phyloP scores from a whole-genome alignment of 2,113 vertebrate species.

The Pomatostomus ruficeps region DNA sequence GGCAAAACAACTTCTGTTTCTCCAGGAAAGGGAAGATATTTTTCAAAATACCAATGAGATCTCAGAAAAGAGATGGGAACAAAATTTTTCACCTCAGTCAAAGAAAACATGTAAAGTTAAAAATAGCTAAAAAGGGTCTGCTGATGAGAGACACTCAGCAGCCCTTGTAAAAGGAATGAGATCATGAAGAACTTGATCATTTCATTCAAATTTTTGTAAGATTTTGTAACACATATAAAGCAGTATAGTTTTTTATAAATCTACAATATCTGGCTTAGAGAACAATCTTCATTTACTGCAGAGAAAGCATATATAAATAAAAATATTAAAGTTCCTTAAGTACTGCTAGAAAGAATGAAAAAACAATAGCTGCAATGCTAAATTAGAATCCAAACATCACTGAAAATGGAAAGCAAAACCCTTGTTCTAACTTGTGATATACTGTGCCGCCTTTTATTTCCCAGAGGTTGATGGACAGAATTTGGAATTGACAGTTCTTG shows the following conservation, averaged over 20 bases:
- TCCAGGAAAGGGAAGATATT: neutral
- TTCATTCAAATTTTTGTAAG: neutral
- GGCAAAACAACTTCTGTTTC: neutral
- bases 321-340: neutral
- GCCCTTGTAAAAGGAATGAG: neutral
- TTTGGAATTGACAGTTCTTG: neutral
- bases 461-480: neutral
- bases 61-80: neutral
- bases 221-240: neutral
- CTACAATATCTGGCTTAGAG: neutral
- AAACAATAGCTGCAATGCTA: neutral
- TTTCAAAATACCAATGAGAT: neutral
- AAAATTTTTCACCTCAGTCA: neutral
- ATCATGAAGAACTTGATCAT: neutral
- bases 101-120: neutral
- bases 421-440: neutral
- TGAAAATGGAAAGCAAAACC: neutral
- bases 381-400: neutral
- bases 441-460: neutral
- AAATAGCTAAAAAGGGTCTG: neutral
- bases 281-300: neutral
- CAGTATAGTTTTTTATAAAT: neutral
- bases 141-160: neutral
- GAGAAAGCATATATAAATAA: neutral
- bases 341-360: neutral